These are phyloP conservation scores for Catamblyrhynchus diadema DNA, from an alignment of 2,797 vertebrate species.

Conservation along the genomic window DNA sequence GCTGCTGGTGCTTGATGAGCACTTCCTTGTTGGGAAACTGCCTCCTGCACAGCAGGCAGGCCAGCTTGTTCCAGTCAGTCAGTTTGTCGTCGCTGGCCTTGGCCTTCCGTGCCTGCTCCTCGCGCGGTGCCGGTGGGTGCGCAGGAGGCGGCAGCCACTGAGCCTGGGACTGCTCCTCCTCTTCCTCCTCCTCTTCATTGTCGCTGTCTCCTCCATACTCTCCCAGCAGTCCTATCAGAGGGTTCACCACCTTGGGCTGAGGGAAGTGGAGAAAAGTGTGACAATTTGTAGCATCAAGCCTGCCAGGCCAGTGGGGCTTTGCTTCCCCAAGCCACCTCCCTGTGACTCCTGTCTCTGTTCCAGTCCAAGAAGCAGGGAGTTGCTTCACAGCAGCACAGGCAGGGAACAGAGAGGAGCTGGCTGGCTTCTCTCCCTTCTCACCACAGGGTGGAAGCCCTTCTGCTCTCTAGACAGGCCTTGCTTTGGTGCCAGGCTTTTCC, in stretches of 20 bases:
- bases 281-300: background rate
- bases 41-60: constrained; percentile 92
- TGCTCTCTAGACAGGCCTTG: background rate
- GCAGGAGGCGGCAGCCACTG: constrained; percentile 54
- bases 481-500: background rate
- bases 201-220: constrained; percentile 94
- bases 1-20: constrained; percentile 93
- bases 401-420: background rate
- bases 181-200: constrained; percentile 92
- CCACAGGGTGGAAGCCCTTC: background rate
- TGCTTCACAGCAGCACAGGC: background rate
- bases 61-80: constrained; percentile 98
- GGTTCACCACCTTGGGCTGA: constrained; percentile 92
- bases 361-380: background rate
- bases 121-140: constrained; percentile 45
- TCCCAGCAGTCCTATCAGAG: constrained; percentile 89
- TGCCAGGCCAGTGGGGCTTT: accelerated
- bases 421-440: background rate
- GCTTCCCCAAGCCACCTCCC: background rate
- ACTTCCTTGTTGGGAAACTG: constrained; percentile 97
- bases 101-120: constrained; percentile 71
- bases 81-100: constrained; percentile 87
- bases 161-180: constrained; percentile 79
- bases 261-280: background rate
- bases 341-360: background rate